These are phyloP conservation scores for Trematomus bernacchii DNA, from an alignment of 2,797 vertebrate genomes.

Conservation along the genomic window DNA sequence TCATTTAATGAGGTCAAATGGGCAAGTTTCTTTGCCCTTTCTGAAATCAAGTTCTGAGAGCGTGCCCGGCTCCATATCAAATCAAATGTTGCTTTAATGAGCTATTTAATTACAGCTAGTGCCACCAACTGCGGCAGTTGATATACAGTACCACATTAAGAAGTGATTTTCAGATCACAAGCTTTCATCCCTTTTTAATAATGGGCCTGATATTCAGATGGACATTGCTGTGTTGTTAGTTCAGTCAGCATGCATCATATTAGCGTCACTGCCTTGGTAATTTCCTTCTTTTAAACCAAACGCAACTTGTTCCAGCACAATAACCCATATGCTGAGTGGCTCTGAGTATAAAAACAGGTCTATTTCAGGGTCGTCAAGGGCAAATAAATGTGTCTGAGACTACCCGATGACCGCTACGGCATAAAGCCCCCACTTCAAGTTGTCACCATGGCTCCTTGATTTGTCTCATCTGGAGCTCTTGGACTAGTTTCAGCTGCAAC, in stretches of 20 bases:
- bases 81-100: constrained; percentile 62
- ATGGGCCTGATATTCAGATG: constrained; percentile 30
- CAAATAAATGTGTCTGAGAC: constrained; percentile 73
- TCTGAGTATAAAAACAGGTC: constrained; percentile 52
- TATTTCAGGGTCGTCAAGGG: constrained; percentile 71
- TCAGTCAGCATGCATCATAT: constrained; percentile 16
- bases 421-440: constrained; percentile 51
- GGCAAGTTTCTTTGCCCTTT: constrained; percentile 29
- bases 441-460: constrained; percentile 71
- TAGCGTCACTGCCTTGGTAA: not conserved
- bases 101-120: constrained; percentile 65
- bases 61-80: constrained; percentile 21
- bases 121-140: constrained; percentile 52
- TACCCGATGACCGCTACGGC: constrained; percentile 33
- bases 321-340: constrained; percentile 47
- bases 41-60: constrained; percentile 46
- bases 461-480: constrained; percentile 74
- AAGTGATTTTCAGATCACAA: constrained; percentile 53
- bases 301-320: constrained; percentile 33
- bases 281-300: constrained; percentile 15
- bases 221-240: constrained; percentile 10
- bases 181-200: constrained; percentile 34
- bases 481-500: constrained; percentile 72
- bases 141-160: constrained; percentile 44
- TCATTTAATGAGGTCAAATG: constrained; percentile 44